Conservation (phyloP, 2,888 invertebrate species). For the Portevinia maculata region DNA sequence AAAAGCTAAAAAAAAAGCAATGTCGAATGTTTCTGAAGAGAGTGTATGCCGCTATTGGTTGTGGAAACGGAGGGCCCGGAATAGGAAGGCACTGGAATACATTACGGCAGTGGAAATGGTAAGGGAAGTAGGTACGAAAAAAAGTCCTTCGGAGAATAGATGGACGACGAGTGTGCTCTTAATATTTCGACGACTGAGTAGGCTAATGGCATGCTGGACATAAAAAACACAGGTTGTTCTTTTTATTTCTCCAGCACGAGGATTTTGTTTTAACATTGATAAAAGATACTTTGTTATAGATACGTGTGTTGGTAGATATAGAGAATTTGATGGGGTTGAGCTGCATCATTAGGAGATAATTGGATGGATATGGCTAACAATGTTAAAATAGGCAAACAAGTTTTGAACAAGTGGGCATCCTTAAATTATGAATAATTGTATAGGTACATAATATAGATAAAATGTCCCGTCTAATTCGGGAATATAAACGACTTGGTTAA, state of each 20-base stretch:
- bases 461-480: too few relatives aligned
- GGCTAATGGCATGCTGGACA: constrained; percentile 76
- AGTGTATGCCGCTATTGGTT: constrained; percentile 54
- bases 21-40: constrained; percentile 55
- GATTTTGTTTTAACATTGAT: constrained; percentile 23
- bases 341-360: constrained; percentile 53
- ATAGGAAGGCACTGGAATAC: constrained; percentile 8
- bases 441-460: too few relatives aligned
- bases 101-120: constrained; percentile 34
- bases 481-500: too few relatives aligned
- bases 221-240: constrained; percentile 70
- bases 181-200: constrained; percentile 77
- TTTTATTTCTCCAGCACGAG: constrained; percentile 34
- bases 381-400: constrained; percentile 7
- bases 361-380: constrained; percentile 32
- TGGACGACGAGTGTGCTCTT: constrained; percentile 74
- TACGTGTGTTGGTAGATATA: constrained; percentile 9
- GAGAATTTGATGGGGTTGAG: constrained; percentile 21
- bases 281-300: constrained; percentile 8
- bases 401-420: background rate
- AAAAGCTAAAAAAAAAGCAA: constrained; percentile 39
- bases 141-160: constrained; percentile 68
- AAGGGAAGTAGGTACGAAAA: constrained; percentile 21
- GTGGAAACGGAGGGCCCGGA: constrained; percentile 13
- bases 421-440: too few relatives aligned